Evolutionary conservation across 2,797 vertebrate species (phyloP), one percentile per base, ranked within the genome.

Genomic region (Fistularia tabacaria): DNA sequence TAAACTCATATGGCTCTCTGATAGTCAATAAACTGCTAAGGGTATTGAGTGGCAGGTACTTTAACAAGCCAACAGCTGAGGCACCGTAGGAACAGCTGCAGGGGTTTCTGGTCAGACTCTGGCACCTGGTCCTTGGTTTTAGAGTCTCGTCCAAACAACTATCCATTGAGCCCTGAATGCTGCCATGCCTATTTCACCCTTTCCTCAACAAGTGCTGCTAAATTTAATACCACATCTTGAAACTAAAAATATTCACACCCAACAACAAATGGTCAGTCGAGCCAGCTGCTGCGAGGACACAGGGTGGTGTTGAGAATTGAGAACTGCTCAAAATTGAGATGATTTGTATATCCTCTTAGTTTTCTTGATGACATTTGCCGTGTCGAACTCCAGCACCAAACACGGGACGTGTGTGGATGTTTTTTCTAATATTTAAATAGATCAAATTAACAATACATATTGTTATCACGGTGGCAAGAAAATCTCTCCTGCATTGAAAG

Each of bases 171-270:
- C 72, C 61, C 54, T 49, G 46, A 42, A 68, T 44, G 69, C 77
- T 84, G 80, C 79, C 73, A 56, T 58, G 62, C 47, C 66, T 80
- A 51, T 74, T 77, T 76, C 45, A 72, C 59, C 40, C 73, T 69
- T 74, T 81, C 59, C 66, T 79, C 76, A 70, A 84, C 80, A 80
- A 74, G 79, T 65, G 74, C 56, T 69, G 74, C 85, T 88, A 87
- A 87, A 90, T 88, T 86, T 88, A 89, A 88, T 84, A 74, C 59
- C 52, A 59, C 72, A 82, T 80, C 78, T 80, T 71, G 49, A 80
- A 84, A 72, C 87, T 89, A 88, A 89, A 89, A 81, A 89, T 88
- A 90, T 85, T 81, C 62, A 60, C 66, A 57, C 46, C 66, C 73
- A 82, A 80, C 89, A 91, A 88, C 86, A 85, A 63, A 53, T 45